Base-by-base conservation (phyloP, 2,113 vertebrate genomes). In the Hydropotes inermis region DNA sequence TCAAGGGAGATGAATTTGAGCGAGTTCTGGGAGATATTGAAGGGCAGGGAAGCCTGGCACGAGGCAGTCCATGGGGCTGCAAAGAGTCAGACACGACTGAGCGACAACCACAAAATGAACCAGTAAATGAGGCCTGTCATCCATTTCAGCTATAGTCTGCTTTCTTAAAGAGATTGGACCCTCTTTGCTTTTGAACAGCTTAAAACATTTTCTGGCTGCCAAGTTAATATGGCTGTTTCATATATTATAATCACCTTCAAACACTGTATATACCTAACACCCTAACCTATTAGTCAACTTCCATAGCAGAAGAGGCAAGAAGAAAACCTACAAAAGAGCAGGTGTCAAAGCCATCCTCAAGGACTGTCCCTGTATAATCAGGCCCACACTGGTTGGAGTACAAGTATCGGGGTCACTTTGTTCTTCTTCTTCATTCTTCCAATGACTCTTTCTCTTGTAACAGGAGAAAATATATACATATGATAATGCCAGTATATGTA, bases 131-230 rank as follows among this genome's bases (percentile, higher is more conserved):
- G 33, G 19, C 15, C 33, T 25, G 3, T 57, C 76, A 10, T 90
- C 47, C 27, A 4, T 70, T 30, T 93, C 55, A 67, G 2, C 33
- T 83, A 4, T 11, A 30, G 21, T 39, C 79, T 47, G 1, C 8
- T 83, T 13, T 58, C 81, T 78, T 11, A 60, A 78, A 78, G 36
- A 78, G n/a, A 5, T 58, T 28, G 27, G 33, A 9, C 45, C 76
- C 45, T 89, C 36, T 92, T 87, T 58, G 85, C 57, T 83, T 94
- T 93, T 39, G 14, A 81, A 54, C 9, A 17, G 52, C 36, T 70
- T 12, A 79, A 52, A 79, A n/a, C 60, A 45, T 87, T 87, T 78
- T 79, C 84, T 64, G 58, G 76, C 82, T 47, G 45, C 27, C 64
- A 74, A 54, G 25, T 93, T 55, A 82, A 82, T 54, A 33, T 85